phyloP scores from a whole-genome alignment of 2,888 invertebrate species.

The Eupeodes luniger region DNA sequence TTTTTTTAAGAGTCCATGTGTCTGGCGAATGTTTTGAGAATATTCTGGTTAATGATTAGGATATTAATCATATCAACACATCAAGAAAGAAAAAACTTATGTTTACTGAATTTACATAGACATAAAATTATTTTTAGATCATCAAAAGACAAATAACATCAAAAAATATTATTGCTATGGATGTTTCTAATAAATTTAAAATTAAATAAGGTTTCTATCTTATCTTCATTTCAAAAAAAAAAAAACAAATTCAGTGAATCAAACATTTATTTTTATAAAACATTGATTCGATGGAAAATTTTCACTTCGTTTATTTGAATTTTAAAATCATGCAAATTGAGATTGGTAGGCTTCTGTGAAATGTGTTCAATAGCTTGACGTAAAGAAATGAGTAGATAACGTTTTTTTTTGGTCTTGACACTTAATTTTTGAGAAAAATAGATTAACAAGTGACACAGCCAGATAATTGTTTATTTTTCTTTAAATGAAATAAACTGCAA shows the following conservation, averaged over 20 bases:
- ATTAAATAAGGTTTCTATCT: not conserved
- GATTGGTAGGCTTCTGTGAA: no score
- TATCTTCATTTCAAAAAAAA: not conserved
- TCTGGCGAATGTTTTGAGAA: slow-evolving; percentile 48
- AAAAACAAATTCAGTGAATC: not conserved
- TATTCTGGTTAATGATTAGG: slow-evolving; percentile 3
- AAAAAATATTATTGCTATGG: not conserved
- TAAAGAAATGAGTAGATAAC: no score
- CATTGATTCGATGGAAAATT: not conserved
- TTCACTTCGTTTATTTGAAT: not conserved
- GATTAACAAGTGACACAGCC: no score
- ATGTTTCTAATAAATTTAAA: not conserved
- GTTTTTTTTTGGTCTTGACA: no score
- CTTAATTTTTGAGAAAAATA: no score
- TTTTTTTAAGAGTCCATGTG: slow-evolving; percentile 2
- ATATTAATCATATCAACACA: not conserved
- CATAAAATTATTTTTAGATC: not conserved
- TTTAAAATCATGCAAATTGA: not conserved
- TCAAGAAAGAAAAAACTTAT: no score
- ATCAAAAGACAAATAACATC: not conserved
- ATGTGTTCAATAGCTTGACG: no score
- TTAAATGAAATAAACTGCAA: no score
- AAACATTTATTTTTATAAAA: no score
- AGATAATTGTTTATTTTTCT: no score
- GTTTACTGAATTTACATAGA: no score